phyloP scores from a whole-genome alignment of 2,797 vertebrate genomes.

The Otolemur crassicaudatus region DNA sequence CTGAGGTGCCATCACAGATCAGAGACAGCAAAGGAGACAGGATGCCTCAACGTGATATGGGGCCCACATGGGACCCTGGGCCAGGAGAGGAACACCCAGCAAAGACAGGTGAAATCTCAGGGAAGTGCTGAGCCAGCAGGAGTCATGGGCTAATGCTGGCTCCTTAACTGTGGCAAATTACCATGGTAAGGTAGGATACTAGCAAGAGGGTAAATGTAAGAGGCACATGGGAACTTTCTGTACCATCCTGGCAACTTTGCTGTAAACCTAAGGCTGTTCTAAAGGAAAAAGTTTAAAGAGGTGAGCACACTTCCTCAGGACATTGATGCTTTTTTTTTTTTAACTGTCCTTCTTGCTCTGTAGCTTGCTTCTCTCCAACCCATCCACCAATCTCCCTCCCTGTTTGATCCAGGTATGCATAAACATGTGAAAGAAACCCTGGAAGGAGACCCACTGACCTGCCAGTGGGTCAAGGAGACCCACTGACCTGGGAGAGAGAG shows the following conservation, averaged over 20 bases:
- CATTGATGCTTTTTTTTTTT: background rate
- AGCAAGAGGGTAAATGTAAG: background rate
- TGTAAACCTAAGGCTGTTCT: background rate
- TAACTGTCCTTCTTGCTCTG: background rate
- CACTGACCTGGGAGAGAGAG: background rate
- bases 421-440: background rate
- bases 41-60: background rate
- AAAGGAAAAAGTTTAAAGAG: background rate
- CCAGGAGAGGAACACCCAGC: background rate
- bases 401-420: too few species aligned
- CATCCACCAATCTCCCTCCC: background rate
- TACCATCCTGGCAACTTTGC: background rate
- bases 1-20: background rate
- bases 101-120: background rate
- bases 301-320: background rate
- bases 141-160: rapidly evolving
- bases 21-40: background rate
- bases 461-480: too few species aligned
- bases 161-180: background rate
- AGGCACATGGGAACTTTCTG: background rate
- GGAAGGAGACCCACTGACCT: background rate
- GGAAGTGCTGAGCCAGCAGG: background rate
- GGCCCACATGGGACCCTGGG: background rate
- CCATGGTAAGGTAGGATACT: rapidly evolving
- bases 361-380: background rate